Conservation (phyloP, 2,113 vertebrate genomes). For the Rhynchomys soricoides region DNA sequence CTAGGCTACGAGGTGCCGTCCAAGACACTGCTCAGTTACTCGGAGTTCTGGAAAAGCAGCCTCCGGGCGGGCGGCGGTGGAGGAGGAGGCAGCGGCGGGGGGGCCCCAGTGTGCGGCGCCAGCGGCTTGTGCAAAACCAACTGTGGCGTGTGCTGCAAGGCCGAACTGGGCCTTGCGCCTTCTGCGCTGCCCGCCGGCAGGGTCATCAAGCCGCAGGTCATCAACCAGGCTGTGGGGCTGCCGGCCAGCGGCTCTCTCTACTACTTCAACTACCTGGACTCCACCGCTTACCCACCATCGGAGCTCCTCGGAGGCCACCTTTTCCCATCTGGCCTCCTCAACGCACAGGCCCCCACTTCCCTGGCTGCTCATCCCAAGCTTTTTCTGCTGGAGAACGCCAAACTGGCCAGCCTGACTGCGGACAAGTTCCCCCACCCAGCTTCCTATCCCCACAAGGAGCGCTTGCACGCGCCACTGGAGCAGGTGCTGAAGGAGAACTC, state of each 20-base stretch:
- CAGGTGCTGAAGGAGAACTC: slow-evolving; percentile 97
- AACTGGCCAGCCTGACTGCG: slow-evolving; percentile 87
- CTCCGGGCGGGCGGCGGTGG: slow-evolving; percentile 86
- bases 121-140: slow-evolving; percentile 93
- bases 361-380: slow-evolving; percentile 95
- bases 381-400: slow-evolving; percentile 94
- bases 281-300: slow-evolving; percentile 91
- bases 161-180: slow-evolving; percentile 90
- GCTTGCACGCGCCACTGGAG: slow-evolving; percentile 95
- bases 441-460: slow-evolving; percentile 95
- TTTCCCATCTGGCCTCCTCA: slow-evolving; percentile 90
- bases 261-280: slow-evolving; percentile 98
- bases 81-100: slow-evolving; percentile 71
- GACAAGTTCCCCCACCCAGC: slow-evolving; percentile 92
- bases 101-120: slow-evolving; percentile 86
- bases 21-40: slow-evolving; percentile 97
- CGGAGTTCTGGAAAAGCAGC: slow-evolving; percentile 96
- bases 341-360: slow-evolving; percentile 90
- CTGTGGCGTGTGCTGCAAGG: slow-evolving; percentile 94
- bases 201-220: slow-evolving; percentile 96
- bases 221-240: slow-evolving; percentile 94
- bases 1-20: slow-evolving; percentile 94
- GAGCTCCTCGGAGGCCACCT: slow-evolving; percentile 94
- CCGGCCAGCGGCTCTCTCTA: slow-evolving; percentile 94
- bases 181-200: slow-evolving; percentile 87